Evolutionary conservation across 2,888 invertebrate genomes (phyloP).

Genomic region (Drosophila atripex): DNA sequence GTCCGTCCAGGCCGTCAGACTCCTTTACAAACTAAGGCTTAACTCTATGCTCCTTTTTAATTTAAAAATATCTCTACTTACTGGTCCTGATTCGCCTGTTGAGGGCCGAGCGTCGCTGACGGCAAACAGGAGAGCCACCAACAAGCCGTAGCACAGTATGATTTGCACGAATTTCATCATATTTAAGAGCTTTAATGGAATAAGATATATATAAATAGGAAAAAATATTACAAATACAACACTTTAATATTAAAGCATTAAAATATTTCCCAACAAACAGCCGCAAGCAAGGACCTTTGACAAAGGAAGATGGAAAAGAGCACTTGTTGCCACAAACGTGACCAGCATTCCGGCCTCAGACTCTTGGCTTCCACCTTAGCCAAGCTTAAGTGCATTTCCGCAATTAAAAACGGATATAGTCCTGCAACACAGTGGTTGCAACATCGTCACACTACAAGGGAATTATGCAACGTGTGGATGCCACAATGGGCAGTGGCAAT

Average conservation of each 20-base stretch:
- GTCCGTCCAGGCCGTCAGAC: conserved; percentile 61
- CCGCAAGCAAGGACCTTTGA: conserved; percentile 11
- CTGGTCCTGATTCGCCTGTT: conserved; percentile 64
- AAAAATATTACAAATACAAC: neutral
- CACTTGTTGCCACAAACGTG: conserved; percentile 74
- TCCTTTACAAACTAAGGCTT: conserved; percentile 50
- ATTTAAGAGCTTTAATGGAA: conserved; percentile 12
- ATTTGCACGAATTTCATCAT: conserved; percentile 74
- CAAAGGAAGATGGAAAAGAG: conserved; percentile 26
- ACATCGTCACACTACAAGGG: conserved; percentile 26
- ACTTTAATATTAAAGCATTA: neutral
- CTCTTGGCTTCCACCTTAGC: conserved; percentile 7
- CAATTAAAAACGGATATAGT: conserved; percentile 73
- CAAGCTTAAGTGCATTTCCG: conserved; percentile 64
- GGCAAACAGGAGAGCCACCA: conserved; percentile 55
- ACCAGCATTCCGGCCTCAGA: conserved; percentile 46
- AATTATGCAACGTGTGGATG: conserved; percentile 41
- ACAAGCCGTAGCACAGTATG: conserved; percentile 60
- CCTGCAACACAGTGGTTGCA: conserved; percentile 35
- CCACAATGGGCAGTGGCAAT: conserved; percentile 16
- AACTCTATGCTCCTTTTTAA: neutral
- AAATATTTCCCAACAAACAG: neutral
- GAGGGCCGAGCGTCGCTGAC: conserved; percentile 72
- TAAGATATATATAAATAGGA: neutral
- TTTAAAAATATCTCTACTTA: conserved; percentile 47